A percentile compares a stretch with the other conserved stretches of the same genome.
Evolutionary conservation across 2,797 vertebrate species (phyloP).

Genomic region (Pempheris klunzingeri): DNA sequence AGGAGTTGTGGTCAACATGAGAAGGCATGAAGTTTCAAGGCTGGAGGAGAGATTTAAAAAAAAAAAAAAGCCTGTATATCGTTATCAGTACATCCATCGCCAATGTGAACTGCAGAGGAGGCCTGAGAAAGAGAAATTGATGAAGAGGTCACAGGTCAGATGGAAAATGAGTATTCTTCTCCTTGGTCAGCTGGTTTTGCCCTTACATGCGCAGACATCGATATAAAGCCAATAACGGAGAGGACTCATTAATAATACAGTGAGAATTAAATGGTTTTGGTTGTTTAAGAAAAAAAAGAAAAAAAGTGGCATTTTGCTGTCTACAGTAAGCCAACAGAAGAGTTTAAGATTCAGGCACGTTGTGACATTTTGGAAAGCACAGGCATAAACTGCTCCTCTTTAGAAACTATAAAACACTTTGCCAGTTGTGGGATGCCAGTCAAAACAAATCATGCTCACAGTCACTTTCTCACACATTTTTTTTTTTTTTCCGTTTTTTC

Average conservation of each 20-base stretch:
- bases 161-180: slow-evolving; percentile 39
- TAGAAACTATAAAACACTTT: slow-evolving; percentile 63
- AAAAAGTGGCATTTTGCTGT: slow-evolving; percentile 31
- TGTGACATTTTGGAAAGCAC: slow-evolving; percentile 83
- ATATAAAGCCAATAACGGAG: slow-evolving; percentile 39
- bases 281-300: slow-evolving; percentile 39
- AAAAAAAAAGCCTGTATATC: slow-evolving; percentile 36
- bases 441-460: slow-evolving; percentile 18
- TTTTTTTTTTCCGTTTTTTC: slow-evolving; percentile 39
- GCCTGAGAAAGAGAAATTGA: slow-evolving; percentile 61
- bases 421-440: slow-evolving; percentile 49
- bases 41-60: slow-evolving; percentile 44
- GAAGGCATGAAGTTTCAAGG: slow-evolving; percentile 60
- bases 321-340: slow-evolving; percentile 51
- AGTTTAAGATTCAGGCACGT: slow-evolving; percentile 83
- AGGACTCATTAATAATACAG: slow-evolving; percentile 27
- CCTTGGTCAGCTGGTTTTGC: slow-evolving; percentile 61
- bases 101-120: slow-evolving; percentile 48
- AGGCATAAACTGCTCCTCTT: slow-evolving; percentile 67
- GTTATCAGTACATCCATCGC: slow-evolving; percentile 38
- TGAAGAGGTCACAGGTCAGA: slow-evolving; percentile 60
- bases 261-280: slow-evolving; percentile 45
- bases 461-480: slow-evolving; percentile 40
- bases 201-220: slow-evolving; percentile 52
- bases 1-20: slow-evolving; percentile 58